Evolutionary conservation across 2,113 vertebrate species (phyloP), one percentile per base, ranked within the genome.

Genomic region (Oostethus manadensis): DNA sequence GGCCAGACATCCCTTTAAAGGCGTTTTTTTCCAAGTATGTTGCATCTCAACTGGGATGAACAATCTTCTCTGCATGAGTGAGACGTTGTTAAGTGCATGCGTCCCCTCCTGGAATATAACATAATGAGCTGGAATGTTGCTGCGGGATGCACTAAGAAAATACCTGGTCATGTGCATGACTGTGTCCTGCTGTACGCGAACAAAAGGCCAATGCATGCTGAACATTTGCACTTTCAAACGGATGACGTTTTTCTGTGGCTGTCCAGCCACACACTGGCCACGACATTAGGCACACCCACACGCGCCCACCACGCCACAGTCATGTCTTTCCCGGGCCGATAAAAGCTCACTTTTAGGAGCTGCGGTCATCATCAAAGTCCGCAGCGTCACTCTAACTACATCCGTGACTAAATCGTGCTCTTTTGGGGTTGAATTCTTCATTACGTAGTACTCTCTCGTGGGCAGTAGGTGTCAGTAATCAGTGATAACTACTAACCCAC

Each of bases 131-230:
- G 6, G 50, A 49, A 13, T 47, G 22, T 23, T 23, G 15, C 10
- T 45, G n/a, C 15, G 4, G 40, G 38, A 23, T 48, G 53, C n/a
- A 20, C 17, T 6, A 54, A 54, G 1, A 54, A 15, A 45, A 20
- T 17, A 6, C n/a, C 10, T n/a, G 10, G 33, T 40, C 53, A 54
- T 62, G 54, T n/a, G n/a, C n/a, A n/a, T n/a, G n/a, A n/a, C 72
- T 72, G 68, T 62, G 54, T 33, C 64, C 79, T 70, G 7, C 54
- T 64, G 45, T 66, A 51, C 56, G 38, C 50, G 57, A 66, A 58
- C 79, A 45, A 42, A 62, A 73, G 64, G 64, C 56, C 55, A 68
- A 76, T 77, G 65, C 74, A 80, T 79, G 70, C 63, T 65, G 21
- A 66, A 62, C 56, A 80, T 63, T 11, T 71, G 55, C 44, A 47